Evolutionary conservation across 2,888 invertebrate genomes (phyloP), one percentile per base, ranked within the genome.

Genomic region (Polydesmus complanatus): DNA sequence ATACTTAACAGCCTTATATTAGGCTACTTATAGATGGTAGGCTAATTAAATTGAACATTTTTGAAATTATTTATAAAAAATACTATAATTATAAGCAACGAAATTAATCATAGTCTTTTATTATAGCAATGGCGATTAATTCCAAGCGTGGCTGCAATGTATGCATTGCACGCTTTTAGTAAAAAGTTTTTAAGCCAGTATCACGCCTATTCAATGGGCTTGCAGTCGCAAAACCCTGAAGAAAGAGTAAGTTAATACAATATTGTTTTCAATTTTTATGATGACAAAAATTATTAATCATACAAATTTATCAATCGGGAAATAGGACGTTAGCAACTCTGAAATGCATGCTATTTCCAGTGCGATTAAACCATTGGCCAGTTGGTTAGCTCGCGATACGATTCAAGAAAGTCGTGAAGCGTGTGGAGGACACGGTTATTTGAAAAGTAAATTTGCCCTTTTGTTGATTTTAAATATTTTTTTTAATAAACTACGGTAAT

Each of bases 341-440:
- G 80, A 80, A 70, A 73, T 80, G 48, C 80, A 80, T 69, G 78
- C 77, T 0, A 63, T 80, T 53, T 77, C 79, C 0, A 78, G 77
- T 65, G 74, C 76, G 23, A 75, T 74, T 53, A 80, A 80, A 68
- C 77, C 80, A 0, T 72, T 90, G 21, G 82, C 86, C 67, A 83
- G 89, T 0, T 97, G 95, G 96, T 74, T 82, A 1, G 84, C 88
- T 26, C 79, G 88, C 49, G 89, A 92, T 75, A 88, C 83, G 21
- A 86, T 95, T 64, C 94, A 95, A 76, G 89, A 92, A 74, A 89
- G 90, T 68, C 78, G 96, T 62, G 95, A 95, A 75, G 86, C 90
- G 0, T 94, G 95, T 71, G 96, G 93, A 2, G 96, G 96, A 5
- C 95, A 96, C 74, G 96, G 96, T 0, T 96, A 93, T 71, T 77